Evolutionary conservation across 2,113 vertebrate genomes (phyloP).

Genomic region (Podarcis raffonei): DNA sequence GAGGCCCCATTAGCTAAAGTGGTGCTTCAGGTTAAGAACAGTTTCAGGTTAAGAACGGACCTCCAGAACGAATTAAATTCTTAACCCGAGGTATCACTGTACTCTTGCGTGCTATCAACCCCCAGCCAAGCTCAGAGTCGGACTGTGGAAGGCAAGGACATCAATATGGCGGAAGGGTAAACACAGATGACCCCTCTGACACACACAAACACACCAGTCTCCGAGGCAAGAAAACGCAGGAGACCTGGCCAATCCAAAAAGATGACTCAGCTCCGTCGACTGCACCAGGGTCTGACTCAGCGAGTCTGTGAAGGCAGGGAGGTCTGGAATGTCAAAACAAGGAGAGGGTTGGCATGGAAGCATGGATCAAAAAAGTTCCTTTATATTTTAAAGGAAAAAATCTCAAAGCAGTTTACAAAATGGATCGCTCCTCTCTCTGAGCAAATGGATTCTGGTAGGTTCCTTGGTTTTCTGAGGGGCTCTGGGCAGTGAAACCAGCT

Average conservation of each 20-base stretch:
- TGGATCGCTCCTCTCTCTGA: no score
- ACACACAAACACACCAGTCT: background rate
- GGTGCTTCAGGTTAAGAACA: no score
- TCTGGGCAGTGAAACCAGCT: no score
- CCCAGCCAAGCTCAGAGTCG: background rate
- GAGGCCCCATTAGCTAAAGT: no score
- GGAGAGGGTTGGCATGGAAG: background rate
- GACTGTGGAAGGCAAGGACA: background rate
- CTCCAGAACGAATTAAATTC: no score
- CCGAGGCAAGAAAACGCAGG: slow-evolving; percentile 12
- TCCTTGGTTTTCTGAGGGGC: no score
- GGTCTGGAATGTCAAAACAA: no score
- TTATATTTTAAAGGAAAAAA: no score
- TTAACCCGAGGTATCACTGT: no score
- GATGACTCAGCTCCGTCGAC: background rate
- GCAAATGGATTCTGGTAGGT: no score
- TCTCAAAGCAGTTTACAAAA: no score
- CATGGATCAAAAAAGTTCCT: background rate
- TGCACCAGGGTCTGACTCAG: background rate
- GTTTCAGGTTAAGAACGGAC: no score
- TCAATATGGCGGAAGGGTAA: background rate
- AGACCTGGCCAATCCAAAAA: background rate
- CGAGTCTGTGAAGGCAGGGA: background rate
- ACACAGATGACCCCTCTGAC: background rate
- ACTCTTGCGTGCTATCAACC: fast-evolving